phyloP scores from a whole-genome alignment of 2,888 invertebrate genomes.

The Hemaris fuciformis region DNA sequence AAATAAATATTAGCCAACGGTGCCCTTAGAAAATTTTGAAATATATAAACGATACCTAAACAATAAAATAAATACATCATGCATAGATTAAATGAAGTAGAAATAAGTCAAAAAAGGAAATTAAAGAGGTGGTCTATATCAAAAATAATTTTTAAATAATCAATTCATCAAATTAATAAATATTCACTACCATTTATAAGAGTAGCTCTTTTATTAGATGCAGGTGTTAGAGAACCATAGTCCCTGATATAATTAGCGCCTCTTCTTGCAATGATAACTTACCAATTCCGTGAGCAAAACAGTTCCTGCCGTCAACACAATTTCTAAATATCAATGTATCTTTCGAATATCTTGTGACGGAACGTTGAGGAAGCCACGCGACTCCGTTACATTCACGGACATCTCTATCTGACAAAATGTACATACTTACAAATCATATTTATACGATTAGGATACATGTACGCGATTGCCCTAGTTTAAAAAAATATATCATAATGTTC shows the following conservation, averaged over 20 bases:
- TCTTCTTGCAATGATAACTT: slow-evolving; percentile 32
- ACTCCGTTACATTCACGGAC: slow-evolving; percentile 29
- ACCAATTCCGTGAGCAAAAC: slow-evolving; percentile 21
- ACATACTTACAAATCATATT: slow-evolving; percentile 48
- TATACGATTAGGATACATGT: slow-evolving; percentile 44
- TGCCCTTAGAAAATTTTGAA: slow-evolving; percentile 19
- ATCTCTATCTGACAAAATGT: slow-evolving; percentile 36
- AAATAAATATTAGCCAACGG: slow-evolving; percentile 17
- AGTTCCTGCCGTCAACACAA: slow-evolving; percentile 25
- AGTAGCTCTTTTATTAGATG: slow-evolving; percentile 19
- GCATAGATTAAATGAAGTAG: slow-evolving; percentile 4
- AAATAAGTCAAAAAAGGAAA: neutral
- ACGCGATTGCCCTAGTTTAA: slow-evolving; percentile 41
- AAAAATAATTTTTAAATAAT: slow-evolving; percentile 12
- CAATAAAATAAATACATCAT: neutral
- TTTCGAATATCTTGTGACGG: slow-evolving; percentile 21
- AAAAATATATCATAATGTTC: slow-evolving; percentile 42
- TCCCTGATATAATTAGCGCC: slow-evolving; percentile 35
- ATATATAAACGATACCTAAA: neutral
- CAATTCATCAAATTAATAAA: slow-evolving; percentile 9
- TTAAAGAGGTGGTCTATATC: neutral
- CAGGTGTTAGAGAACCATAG: slow-evolving; percentile 27
- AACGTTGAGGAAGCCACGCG: slow-evolving; percentile 30
- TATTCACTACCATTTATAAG: slow-evolving; percentile 15
- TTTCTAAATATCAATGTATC: slow-evolving; percentile 20